Base-by-base conservation (phyloP, 1,140 invertebrate species). In the Orussus abietinus region DNA sequence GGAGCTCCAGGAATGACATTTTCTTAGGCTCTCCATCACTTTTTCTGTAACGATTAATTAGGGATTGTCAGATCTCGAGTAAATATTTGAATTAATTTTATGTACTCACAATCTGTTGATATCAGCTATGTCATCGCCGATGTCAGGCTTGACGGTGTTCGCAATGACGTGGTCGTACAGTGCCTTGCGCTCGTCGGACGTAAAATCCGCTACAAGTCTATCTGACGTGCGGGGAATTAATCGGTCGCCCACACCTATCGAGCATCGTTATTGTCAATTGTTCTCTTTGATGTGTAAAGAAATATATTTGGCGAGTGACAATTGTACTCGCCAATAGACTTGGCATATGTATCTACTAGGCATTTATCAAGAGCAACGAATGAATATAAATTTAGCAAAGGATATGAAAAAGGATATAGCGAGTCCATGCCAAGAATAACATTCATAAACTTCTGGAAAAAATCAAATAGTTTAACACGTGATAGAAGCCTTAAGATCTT, bases 211-310 rank as follows among this genome's bases (percentile, higher is more conserved):
- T 13, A 71, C 52, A 39, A 77, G 55, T 38, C 78, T 71, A 53
- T 78, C 59, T 12, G 75, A 72, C 36, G 78, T 78, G 47, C 64
- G 65, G 35, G 77, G 76, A 62, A 77, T 69, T 41, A 71, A 60
- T 44, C 62, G 64, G 39, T 76, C 70, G 50, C 59, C 60, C 38
- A 32, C 38, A 60, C 69, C 70, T 72, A 59, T 59, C n/a, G n/a
- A n/a, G n/a, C n/a, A n/a, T n/a, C 48, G 48, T 50, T 45, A 58
- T 32, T 54, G 51, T 57, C 45, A 60, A 50, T 29, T n/a, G 14
- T 25, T 25, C 22, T n/a, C n/a, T n/a, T n/a, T n/a, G n/a, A n/a
- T n/a, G n/a, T n/a, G n/a, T n/a, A n/a, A n/a, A n/a, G n/a, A n/a
- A n/a, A n/a, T n/a, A n/a, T n/a, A n/a, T n/a, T n/a, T n/a, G n/a